These are phyloP conservation scores for Cherax quadricarinatus DNA, from an alignment of 1,140 invertebrate genomes.

Conservation along the genomic window DNA sequence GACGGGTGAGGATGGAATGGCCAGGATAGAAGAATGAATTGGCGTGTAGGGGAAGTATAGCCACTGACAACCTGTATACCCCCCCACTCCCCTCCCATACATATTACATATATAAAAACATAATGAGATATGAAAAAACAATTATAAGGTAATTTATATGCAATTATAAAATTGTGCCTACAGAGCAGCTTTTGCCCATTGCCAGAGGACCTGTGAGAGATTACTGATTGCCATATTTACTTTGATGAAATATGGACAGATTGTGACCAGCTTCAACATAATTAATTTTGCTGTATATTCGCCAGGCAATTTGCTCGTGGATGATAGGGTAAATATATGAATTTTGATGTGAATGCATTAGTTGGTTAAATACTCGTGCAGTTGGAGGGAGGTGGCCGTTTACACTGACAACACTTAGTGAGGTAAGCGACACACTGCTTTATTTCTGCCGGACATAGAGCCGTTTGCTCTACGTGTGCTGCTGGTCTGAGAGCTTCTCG, in stretches of 20 bases:
- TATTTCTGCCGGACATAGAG: too few species aligned
- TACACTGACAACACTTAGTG: too few species aligned
- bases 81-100: not conserved
- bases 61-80: not conserved
- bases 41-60: not conserved
- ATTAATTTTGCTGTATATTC: slow-evolving; percentile 5
- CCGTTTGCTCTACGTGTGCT: too few species aligned
- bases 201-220: not conserved
- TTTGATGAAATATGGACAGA: not conserved
- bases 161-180: too few species aligned
- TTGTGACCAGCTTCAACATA: not conserved
- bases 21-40: too few species aligned
- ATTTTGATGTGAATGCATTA: slow-evolving; percentile 5
- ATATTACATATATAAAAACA: too few species aligned
- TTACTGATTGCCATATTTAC: not conserved
- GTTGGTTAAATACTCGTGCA: not conserved
- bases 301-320: not conserved
- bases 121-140: too few species aligned
- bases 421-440: too few species aligned
- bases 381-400: too few species aligned
- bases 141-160: not conserved
- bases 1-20: not conserved
- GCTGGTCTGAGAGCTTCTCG: too few species aligned
- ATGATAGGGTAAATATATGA: slow-evolving; percentile 2
- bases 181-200: not conserved